phyloP scores from a whole-genome alignment of 1,140 invertebrate species.

The Periplaneta americana region DNA sequence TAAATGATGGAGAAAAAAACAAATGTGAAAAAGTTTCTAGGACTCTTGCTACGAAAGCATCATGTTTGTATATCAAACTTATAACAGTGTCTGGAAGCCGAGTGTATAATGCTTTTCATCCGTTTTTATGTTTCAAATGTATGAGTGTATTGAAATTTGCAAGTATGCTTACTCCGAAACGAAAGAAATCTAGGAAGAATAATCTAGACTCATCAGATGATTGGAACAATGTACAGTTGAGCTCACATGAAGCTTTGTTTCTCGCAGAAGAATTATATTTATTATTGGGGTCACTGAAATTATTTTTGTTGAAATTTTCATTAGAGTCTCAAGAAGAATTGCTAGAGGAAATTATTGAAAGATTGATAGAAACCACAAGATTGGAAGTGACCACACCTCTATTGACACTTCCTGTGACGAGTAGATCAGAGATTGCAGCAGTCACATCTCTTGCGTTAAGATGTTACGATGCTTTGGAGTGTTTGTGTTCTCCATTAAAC shows the following conservation, averaged over 20 bases:
- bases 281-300: background rate
- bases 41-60: background rate
- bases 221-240: background rate
- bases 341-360: background rate
- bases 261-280: background rate
- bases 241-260: background rate
- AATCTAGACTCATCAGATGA: background rate
- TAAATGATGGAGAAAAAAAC: background rate
- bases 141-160: background rate
- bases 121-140: background rate
- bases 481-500: background rate
- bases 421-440: background rate
- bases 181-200: background rate
- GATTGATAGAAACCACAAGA: background rate
- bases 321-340: background rate
- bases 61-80: background rate
- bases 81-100: background rate
- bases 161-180: background rate
- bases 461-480: background rate
- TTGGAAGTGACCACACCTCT: background rate
- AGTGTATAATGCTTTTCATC: background rate
- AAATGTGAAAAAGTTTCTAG: background rate
- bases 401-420: background rate
- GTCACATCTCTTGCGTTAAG: background rate
- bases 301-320: background rate